Evolutionary conservation across 1,140 invertebrate genomes (phyloP).

Genomic region (Araneus ventricosus): DNA sequence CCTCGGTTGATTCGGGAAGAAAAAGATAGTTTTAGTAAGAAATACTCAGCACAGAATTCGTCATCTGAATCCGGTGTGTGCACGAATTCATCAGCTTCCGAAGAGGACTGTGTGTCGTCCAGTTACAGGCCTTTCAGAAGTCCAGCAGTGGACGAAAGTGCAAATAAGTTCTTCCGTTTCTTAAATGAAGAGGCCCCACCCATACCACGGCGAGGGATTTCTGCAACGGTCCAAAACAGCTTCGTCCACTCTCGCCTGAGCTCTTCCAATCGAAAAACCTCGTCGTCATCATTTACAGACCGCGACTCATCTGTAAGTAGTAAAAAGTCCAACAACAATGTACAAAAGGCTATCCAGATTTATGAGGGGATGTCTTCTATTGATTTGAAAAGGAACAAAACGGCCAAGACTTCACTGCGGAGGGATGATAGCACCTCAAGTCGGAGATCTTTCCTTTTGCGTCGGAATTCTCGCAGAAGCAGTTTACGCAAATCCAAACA

Average conservation of each 20-base stretch:
- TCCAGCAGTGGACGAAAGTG: neutral
- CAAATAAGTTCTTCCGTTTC: constrained; percentile 20
- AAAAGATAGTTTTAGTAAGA: neutral
- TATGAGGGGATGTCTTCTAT: constrained; percentile 61
- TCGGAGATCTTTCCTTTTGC: neutral
- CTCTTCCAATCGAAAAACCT: neutral
- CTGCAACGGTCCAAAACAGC: constrained; percentile 14
- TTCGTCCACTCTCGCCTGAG: neutral
- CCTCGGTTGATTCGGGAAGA: neutral
- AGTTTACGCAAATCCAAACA: constrained; percentile 51
- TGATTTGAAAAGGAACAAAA: constrained; percentile 32
- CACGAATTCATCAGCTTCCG: constrained; percentile 31
- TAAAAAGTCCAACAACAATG: neutral
- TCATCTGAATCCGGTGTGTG: constrained; percentile 54
- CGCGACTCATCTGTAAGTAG: neutral
- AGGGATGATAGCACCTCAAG: neutral
- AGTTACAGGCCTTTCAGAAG: neutral
- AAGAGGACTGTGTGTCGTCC: neutral
- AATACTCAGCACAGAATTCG: neutral
- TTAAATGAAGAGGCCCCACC: neutral
- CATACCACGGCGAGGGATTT: constrained; percentile 46
- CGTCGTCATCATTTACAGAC: neutral
- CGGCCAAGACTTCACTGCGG: neutral
- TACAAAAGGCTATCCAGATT: constrained; percentile 51
- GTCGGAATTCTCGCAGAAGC: constrained; percentile 15